Evolutionary conservation across 1,140 invertebrate species (phyloP), one percentile per base, ranked within the genome.

Genomic region (Heterodera schachtii): DNA sequence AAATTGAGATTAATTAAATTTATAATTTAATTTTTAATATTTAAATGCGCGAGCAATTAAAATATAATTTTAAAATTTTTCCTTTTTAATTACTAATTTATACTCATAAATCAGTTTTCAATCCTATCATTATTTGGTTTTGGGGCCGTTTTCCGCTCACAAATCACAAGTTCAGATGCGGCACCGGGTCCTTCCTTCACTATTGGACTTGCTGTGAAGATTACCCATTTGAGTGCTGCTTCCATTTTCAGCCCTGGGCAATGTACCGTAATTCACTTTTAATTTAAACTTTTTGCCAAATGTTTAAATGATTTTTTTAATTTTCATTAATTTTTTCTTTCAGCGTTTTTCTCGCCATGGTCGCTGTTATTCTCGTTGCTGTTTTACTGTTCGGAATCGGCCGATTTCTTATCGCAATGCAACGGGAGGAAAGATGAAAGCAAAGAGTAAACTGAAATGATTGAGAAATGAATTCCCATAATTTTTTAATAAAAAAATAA

Each of bases 201-300:
- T 88, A 88, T 69, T 88, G 86, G 78, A 84, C 82, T 0, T 88
- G 87, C 67, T 88, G 87, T 75, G 88, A 90, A 19, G 87, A 89
- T 71, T 90, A 88, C 64, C 87, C 89, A 11, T 88, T 90, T 78
- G 86, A 89, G 70, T 88, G 87, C 73, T 88, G 87, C 77, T 90
- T 87, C 75, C 82, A 90, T 19, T 89, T 88, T 66, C 88, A 88
- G 71, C 83, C 84, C 9, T 88, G 87, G 87, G 82, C 89, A n/a
- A 85, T 90, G 87, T 88, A 49, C 13, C 44, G 13, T 60, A 41
- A 67, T 43, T 77, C 49, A 66, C 76, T 78, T 13, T 73, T 19
- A 73, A 19, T 31, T 31, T 57, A 75, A 75, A 75, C 11, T 75
- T 75, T n/a, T 75, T 11, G 11, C 49, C 6, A 52, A 49, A 52